phyloP scores from a whole-genome alignment of 2,888 invertebrate genomes.

The Diloba caeruleocephala region DNA sequence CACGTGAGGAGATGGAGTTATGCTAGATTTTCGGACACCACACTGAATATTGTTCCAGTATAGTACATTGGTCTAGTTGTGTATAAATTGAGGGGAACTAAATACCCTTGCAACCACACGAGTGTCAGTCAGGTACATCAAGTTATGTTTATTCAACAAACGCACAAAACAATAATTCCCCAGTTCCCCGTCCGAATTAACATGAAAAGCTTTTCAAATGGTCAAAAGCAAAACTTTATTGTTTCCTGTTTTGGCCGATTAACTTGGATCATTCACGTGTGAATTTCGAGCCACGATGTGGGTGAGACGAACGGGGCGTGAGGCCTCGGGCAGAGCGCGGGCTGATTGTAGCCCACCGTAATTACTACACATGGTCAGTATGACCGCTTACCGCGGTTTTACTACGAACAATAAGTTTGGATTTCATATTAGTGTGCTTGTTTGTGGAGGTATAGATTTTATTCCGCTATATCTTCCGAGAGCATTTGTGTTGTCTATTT shows the following conservation, averaged over 20 bases:
- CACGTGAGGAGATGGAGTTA: too few relatives aligned
- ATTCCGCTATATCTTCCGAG: too few relatives aligned
- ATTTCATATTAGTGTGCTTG: constrained; percentile 30
- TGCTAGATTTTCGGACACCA: too few relatives aligned
- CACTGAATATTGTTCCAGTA: too few relatives aligned
- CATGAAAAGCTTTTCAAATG: constrained; percentile 50
- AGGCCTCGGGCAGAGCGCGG: constrained; percentile 32
- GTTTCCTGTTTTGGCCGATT: constrained; percentile 45
- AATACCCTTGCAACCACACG: too few relatives aligned
- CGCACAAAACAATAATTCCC: constrained; percentile 41
- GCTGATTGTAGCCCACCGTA: constrained; percentile 46
- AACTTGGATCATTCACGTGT: constrained; percentile 42
- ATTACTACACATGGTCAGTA: constrained; percentile 39
- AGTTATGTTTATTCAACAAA: constrained; percentile 29
- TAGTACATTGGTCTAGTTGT: too few relatives aligned
- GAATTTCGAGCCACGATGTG: constrained; percentile 40
- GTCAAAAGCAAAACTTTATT: constrained; percentile 44
- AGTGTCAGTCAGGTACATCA: too few relatives aligned
- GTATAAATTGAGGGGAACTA: too few relatives aligned
- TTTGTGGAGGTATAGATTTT: constrained; percentile 1
- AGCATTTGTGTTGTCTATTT: too few relatives aligned
- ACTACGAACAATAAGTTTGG: constrained; percentile 44
- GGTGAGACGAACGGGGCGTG: constrained; percentile 24
- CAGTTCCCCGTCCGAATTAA: constrained; percentile 43
- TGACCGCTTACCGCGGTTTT: constrained; percentile 43